These are phyloP conservation scores for Drosophila maculinotata DNA, from an alignment of 2,888 invertebrate genomes.

Conservation along the genomic window DNA sequence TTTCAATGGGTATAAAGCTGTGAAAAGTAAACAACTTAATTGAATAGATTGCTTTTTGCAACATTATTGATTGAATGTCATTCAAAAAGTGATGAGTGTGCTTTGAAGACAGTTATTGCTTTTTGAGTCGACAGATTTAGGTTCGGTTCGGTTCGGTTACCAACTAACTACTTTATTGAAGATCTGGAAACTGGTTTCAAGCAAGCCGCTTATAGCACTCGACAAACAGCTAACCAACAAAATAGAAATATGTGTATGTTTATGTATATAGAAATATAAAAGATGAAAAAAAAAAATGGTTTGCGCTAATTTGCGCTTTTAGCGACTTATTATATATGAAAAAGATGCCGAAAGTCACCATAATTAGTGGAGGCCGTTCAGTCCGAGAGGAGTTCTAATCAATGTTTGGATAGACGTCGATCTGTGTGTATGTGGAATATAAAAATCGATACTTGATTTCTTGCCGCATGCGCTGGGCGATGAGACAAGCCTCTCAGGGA, in stretches of 20 bases:
- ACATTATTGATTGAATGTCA: constrained; percentile 31
- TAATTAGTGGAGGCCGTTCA: constrained; percentile 53
- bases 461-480: constrained; percentile 2
- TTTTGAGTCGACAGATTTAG: constrained; percentile 36
- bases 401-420: constrained; percentile 8
- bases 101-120: constrained; percentile 37
- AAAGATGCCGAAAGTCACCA: constrained; percentile 15
- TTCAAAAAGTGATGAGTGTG: constrained; percentile 28
- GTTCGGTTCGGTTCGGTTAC: neutral
- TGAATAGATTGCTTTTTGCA: constrained; percentile 13
- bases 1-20: neutral
- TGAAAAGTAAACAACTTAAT: constrained; percentile 21
- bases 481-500: constrained; percentile 31
- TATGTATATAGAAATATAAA: constrained; percentile 28
- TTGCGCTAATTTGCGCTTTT: constrained; percentile 53
- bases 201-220: constrained; percentile 34
- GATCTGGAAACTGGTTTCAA: constrained; percentile 35
- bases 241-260: constrained; percentile 13
- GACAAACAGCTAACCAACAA: constrained; percentile 5
- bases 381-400: constrained; percentile 40
- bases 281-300: constrained; percentile 5
- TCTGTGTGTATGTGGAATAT: neutral
- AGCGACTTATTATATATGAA: constrained; percentile 30
- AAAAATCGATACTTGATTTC: constrained; percentile 8
- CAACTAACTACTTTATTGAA: constrained; percentile 1